Conservation (phyloP, 2,113 vertebrate species). For the Ictalurus furcatus region DNA sequence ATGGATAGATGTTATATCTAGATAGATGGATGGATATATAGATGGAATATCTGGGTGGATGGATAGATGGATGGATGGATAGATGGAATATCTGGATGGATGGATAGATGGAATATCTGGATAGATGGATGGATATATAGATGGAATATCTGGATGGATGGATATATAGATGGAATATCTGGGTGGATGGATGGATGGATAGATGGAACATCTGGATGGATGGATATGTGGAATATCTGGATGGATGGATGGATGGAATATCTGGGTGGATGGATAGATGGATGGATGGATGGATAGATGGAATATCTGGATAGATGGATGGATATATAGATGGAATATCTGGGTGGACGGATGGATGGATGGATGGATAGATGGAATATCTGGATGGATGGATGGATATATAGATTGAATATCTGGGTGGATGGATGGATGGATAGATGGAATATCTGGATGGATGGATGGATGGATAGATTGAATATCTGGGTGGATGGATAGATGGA, state of each 20-base stretch:
- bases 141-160: neutral
- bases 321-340: neutral
- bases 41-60: neutral
- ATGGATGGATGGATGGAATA: neutral
- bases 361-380: neutral
- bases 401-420: neutral
- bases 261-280: neutral
- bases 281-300: neutral
- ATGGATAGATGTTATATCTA: neutral
- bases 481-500: neutral
- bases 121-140: neutral
- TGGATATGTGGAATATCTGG: neutral
- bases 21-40: neutral
- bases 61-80: neutral
- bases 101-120: neutral
- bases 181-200: neutral
- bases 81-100: neutral
- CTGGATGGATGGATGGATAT: neutral
- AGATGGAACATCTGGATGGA: neutral
- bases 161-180: neutral
- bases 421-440: neutral
- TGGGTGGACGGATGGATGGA: neutral
- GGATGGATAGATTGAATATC: neutral
- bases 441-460: neutral
- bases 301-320: neutral